Conservation (phyloP, 2,113 vertebrate genomes). For the Oreocharis arfaki region DNA sequence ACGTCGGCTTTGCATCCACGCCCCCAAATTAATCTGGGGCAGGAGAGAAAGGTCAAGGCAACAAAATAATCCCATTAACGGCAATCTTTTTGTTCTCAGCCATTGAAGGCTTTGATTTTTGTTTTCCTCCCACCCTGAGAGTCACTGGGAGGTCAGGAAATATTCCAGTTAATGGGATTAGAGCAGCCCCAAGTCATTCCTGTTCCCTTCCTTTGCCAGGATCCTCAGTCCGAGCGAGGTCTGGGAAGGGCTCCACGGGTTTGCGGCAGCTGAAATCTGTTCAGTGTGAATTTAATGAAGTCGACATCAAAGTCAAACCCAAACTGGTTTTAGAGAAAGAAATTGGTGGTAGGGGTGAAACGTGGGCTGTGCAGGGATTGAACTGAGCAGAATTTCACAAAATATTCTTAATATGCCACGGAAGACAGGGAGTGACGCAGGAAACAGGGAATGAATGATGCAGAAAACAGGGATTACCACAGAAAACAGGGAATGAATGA, state of each 20-base stretch:
- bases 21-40: background rate
- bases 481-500: background rate
- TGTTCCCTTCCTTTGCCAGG: background rate
- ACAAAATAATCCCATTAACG: background rate
- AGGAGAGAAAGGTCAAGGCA: background rate
- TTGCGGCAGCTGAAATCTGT: background rate
- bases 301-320: background rate
- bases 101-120: background rate
- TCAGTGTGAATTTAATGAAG: accelerated
- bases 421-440: too few species aligned
- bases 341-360: background rate
- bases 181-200: background rate
- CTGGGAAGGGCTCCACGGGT: accelerated
- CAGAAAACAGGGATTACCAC: background rate
- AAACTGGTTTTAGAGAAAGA: background rate
- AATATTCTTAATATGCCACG: background rate
- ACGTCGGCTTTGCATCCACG: background rate
- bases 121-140: background rate
- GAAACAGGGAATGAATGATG: too few species aligned
- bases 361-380: accelerated
- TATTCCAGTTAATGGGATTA: background rate
- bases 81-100: background rate
- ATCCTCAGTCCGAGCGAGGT: accelerated
- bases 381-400: accelerated
- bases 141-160: background rate